Evolutionary conservation across 2,113 vertebrate genomes (phyloP), one percentile per base, ranked within the genome.

Genomic region (Daphoenositta chrysoptera): DNA sequence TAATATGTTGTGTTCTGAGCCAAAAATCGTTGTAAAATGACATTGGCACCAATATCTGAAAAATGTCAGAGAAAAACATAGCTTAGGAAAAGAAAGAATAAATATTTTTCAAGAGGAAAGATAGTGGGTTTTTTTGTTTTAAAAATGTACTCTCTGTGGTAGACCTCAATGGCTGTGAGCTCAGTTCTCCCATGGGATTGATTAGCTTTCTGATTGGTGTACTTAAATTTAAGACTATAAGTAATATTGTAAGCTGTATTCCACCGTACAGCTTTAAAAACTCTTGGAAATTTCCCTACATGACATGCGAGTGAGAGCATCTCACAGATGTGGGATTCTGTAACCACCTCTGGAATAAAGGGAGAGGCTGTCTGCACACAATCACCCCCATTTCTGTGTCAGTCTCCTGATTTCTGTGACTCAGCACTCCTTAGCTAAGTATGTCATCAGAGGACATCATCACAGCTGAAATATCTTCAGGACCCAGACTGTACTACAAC

Each of bases 21-120:
- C 73, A 96, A 95, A 83, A 97, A 94, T 92, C 12, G 23, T 78
- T 94, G 39, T 93, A 87, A 93, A 95, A 97, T 95, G n/a, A 95
- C 93, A 97, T 73, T 96, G 95, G 75, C 94, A 96, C 17, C 31
- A 94, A 68, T 87, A 92, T 82, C 75, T 96, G n/a, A 91, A 93
- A 96, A 95, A 93, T 64, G 39, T 50, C 26, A 16, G 61, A 96
- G 86, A 93, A 97, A 87, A 96, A 81, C 61, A 97, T 83, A 93
- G 51, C 54, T 90, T 90, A 89, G 64, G 63, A 94, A 86, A 90
- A 92, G 51, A 75, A 93, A 88, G 75, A 93, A 96, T 86, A 96
- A 86, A 95, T 58, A 95, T 90, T 94, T 95, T 83, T 78, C 79
- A 96, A 78, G 30, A 39, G 69, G 60, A 88, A 78, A 94, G 73